Evolutionary conservation across 1,140 invertebrate species (phyloP), one percentile per base, ranked within the genome.

Genomic region (Pectinophora gossypiella): DNA sequence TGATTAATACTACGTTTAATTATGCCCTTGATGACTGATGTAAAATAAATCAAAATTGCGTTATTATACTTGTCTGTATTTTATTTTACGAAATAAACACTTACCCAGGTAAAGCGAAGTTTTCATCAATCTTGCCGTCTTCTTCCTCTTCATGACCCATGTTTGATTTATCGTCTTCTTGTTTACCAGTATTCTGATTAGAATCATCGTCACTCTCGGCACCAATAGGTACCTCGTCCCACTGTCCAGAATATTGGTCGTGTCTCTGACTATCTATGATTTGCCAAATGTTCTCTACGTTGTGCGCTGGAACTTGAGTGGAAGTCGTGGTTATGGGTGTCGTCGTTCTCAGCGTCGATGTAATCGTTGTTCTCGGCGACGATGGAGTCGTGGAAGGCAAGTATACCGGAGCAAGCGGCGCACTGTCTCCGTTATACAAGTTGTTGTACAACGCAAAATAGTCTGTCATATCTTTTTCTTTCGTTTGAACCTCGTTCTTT

Each of bases 91-190:
- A 27, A 6, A 36, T 43, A 15, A 27, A 48, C 47, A 68, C 59
- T 66, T 72, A 87, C 84, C 84, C 84, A 36, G 81, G 80, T 59
- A 85, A 68, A 57, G 78, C 73, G 65, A 87, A 85, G 44, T 87
- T 73, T 12, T 81, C 74, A 48, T 78, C 68, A 20, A 76, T 55
- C 18, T 45, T 23, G 35, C 55, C 42, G 15, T 64, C 32, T 10
- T 49, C 15, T 0, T 57, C 54, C 50, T 59, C 43, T 27, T 56
- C 38, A 2, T 58, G 45, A 19, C 27, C 45, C 36, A 48, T 19
- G 12, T 47, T 22, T 43, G 10, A 16, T 64, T 13, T 38, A 38
- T 19, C 23, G 19, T 48, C 23, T n/a, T 49, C 44, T 43, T 58
- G 18, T 38, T 9, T 54, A 42, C 18, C 54, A 35, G n/a, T n/a